Evolutionary conservation across 2,113 vertebrate species (phyloP).

Genomic region (Cyprinodon variegatus): DNA sequence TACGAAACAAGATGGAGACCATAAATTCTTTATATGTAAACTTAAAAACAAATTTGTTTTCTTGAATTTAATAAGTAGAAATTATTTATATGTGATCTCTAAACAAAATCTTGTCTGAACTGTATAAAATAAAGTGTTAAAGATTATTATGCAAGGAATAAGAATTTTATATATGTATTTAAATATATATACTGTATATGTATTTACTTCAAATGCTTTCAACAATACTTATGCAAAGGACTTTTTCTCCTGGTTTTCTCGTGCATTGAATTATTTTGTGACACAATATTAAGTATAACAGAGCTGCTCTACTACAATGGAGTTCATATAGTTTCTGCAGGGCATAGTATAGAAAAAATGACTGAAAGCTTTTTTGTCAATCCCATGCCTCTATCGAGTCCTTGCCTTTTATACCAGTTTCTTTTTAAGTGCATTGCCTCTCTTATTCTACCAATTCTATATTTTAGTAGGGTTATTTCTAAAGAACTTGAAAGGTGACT

Average conservation of each 20-base stretch:
- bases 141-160: not conserved
- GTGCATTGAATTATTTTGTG: not conserved
- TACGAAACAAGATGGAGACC: not conserved
- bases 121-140: not conserved
- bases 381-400: conserved; percentile 30
- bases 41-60: no score
- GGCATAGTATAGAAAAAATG: not conserved
- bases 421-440: conserved; percentile 33
- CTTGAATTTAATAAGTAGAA: no score
- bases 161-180: not conserved
- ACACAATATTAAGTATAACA: not conserved
- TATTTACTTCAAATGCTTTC: not conserved
- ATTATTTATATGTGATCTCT: no score
- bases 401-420: conserved; percentile 32
- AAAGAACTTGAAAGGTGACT: conserved; percentile 24
- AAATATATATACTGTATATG: no score
- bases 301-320: not conserved
- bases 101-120: not conserved
- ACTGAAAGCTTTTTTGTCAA: conserved; percentile 20
- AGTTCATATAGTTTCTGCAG: not conserved
- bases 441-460: conserved; percentile 35
- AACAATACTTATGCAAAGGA: conserved; percentile 2
- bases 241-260: conserved; percentile 10
- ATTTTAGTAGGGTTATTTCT: conserved; percentile 45
- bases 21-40: no score